phyloP scores from a whole-genome alignment of 2,888 invertebrate species.

The Malthinus flaveolus region DNA sequence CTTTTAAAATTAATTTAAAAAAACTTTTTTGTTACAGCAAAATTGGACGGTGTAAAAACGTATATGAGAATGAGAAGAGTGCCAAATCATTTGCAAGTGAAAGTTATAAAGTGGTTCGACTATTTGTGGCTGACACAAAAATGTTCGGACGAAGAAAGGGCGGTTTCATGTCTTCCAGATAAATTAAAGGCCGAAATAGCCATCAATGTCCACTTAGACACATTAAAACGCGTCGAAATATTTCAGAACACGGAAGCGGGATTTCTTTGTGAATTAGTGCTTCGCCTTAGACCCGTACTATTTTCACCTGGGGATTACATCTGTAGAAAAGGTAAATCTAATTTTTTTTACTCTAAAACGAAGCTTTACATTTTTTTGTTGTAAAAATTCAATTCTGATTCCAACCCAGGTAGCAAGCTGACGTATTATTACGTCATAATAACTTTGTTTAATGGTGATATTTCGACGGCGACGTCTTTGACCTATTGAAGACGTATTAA shows the following conservation, averaged over 20 bases:
- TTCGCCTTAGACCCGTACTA: conserved; percentile 90
- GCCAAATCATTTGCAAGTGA: conserved; percentile 92
- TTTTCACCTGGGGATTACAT: conserved; percentile 99
- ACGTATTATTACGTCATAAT: no score
- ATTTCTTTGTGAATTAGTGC: conserved; percentile 95
- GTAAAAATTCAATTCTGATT: no score
- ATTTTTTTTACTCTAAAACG: no score
- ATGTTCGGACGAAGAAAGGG: conserved; percentile 96
- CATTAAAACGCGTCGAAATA: conserved; percentile 95
- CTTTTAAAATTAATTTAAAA: not conserved
- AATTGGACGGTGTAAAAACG: conserved; percentile 97
- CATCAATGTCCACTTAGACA: conserved; percentile 98
- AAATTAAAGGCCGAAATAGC: conserved; percentile 99
- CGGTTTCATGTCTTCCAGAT: conserved; percentile 93
- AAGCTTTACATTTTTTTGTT: no score
- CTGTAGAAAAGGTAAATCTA: conserved; percentile 93
- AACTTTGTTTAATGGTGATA: no score
- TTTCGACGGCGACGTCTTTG: no score
- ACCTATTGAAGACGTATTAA: no score
- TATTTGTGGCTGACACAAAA: conserved; percentile 99
- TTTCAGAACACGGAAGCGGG: conserved; percentile 99
- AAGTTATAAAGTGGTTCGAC: conserved; percentile 99
- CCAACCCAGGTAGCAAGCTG: no score
- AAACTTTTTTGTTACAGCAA: conserved; percentile 71
- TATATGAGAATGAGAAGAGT: conserved; percentile 98